Conservation (phyloP, 2,113 vertebrate species). For the Rhinogobius similis region DNA sequence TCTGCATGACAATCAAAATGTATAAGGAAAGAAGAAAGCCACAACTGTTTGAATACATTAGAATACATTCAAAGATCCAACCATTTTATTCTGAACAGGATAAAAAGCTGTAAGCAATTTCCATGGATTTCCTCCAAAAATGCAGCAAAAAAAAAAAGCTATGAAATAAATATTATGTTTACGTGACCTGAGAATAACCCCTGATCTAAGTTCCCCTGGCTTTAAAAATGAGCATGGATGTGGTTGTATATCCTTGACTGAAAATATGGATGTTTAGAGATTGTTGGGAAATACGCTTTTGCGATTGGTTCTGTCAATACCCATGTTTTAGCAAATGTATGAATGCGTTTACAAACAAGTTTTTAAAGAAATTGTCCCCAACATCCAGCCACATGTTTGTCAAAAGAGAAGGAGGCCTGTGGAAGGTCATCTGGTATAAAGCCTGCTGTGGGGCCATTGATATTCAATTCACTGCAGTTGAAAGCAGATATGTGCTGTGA, state of each 20-base stretch:
- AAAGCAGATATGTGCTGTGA: not conserved
- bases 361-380: not conserved
- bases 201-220: not conserved
- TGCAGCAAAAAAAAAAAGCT: not conserved
- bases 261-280: not conserved
- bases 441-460: not conserved
- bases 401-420: not conserved
- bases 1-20: not conserved
- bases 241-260: not conserved
- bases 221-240: not conserved
- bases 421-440: not conserved
- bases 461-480: not conserved
- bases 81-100: not conserved
- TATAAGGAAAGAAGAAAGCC: not conserved
- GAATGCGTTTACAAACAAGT: not conserved
- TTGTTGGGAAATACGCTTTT: not conserved
- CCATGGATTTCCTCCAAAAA: not conserved
- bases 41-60: not conserved
- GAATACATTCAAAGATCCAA: not conserved
- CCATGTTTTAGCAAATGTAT: not conserved
- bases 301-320: too few relatives aligned
- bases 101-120: not conserved
- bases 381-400: not conserved
- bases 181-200: constrained; percentile 3
- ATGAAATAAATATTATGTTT: not conserved